phyloP scores from a whole-genome alignment of 2,888 invertebrate genomes.

The Nomada ferruginata region DNA sequence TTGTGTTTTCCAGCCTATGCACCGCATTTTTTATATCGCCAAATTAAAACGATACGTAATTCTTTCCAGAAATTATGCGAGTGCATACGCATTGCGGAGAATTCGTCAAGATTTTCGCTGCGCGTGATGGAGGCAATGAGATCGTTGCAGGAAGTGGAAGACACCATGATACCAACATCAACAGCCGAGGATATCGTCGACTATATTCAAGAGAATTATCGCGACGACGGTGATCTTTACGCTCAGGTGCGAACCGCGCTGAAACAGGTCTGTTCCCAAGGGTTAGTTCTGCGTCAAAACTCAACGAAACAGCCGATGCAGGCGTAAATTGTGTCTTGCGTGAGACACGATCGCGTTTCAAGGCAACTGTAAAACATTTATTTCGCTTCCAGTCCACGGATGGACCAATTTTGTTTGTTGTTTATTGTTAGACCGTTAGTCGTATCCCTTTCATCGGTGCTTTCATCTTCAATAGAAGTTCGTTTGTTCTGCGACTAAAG shows the following conservation, averaged over 20 bases:
- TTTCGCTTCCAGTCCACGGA: conserved; percentile 54
- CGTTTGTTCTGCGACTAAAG: no score
- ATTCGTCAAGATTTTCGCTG: conserved; percentile 70
- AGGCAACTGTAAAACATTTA: conserved; percentile 56
- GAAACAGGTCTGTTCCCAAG: conserved; percentile 70
- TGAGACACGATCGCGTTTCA: conserved; percentile 66
- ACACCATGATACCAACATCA: conserved; percentile 46
- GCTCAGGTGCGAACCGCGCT: conserved; percentile 75
- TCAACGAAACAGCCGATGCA: conserved; percentile 29
- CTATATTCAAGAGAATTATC: conserved; percentile 67
- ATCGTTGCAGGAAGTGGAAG: conserved; percentile 54
- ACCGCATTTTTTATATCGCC: neutral
- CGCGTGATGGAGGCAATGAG: conserved; percentile 76
- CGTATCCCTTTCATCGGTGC: conserved; percentile 23
- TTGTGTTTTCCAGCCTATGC: no score
- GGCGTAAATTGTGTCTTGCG: conserved; percentile 58
- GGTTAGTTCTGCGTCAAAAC: conserved; percentile 66
- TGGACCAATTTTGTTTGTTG: conserved; percentile 57
- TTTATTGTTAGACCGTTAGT: conserved; percentile 31
- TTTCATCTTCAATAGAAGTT: neutral
- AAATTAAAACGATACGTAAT: neutral
- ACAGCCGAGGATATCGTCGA: conserved; percentile 69
- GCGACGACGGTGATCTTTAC: conserved; percentile 72
- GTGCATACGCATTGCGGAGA: conserved; percentile 56
- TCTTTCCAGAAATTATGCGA: conserved; percentile 24